phyloP scores from a whole-genome alignment of 2,888 invertebrate species.

The Lysandra coridon region DNA sequence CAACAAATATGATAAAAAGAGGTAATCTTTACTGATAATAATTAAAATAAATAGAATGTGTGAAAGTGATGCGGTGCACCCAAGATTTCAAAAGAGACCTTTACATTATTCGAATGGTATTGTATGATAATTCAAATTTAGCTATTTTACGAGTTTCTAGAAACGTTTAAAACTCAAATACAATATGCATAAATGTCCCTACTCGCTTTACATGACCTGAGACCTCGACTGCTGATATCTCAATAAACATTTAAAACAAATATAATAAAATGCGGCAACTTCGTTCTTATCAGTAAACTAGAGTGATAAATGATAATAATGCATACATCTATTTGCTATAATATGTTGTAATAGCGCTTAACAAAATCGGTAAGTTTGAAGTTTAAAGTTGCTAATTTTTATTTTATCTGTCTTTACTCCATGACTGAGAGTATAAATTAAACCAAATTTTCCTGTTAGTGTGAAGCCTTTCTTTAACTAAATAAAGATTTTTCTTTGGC shows the following conservation, averaged over 20 bases:
- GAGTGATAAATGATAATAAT: background rate
- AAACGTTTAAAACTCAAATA: background rate
- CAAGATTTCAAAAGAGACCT: conserved; percentile 60
- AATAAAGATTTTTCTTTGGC: too few relatives aligned
- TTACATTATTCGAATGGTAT: conserved; percentile 55
- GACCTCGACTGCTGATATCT: background rate
- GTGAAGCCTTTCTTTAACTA: background rate
- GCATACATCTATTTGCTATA: background rate
- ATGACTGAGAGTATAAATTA: too few relatives aligned
- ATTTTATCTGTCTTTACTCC: background rate
- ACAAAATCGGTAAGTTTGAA: background rate
- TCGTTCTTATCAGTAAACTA: conserved; percentile 18
- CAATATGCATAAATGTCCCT: background rate
- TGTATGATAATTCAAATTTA: conserved; percentile 49
- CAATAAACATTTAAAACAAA: background rate
- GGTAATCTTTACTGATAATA: conserved; percentile 51
- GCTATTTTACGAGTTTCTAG: background rate
- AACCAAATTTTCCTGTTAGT: background rate
- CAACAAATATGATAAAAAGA: conserved; percentile 54
- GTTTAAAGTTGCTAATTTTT: background rate
- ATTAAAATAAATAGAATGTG: conserved; percentile 46
- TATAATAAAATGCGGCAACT: background rate
- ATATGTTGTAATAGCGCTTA: background rate
- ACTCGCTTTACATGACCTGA: background rate
- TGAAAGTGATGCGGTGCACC: conserved; percentile 62